These are phyloP conservation scores for Peromyscus polionotus DNA, from an alignment of 2,113 vertebrate genomes.

Conservation along the genomic window DNA sequence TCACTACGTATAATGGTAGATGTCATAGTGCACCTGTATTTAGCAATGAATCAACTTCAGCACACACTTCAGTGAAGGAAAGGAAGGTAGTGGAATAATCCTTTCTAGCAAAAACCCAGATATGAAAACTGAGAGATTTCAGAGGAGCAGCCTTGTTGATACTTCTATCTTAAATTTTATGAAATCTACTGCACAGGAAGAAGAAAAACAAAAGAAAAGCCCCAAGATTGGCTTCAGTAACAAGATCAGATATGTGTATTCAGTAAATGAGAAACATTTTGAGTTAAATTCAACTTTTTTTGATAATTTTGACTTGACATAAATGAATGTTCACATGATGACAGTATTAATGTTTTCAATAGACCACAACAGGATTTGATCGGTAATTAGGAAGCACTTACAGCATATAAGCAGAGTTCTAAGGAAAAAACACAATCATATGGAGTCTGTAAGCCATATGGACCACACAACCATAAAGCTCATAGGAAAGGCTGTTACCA, in stretches of 20 bases:
- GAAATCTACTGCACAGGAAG: not conserved
- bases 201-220: not conserved
- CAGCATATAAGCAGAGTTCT: not conserved
- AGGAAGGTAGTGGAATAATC: not conserved
- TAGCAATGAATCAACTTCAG: not conserved
- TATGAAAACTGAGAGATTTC: not conserved
- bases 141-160: not conserved
- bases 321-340: conserved; percentile 4
- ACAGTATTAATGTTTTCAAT: conserved; percentile 52
- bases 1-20: conserved; percentile 17
- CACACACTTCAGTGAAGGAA: not conserved
- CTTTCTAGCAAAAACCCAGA: conserved; percentile 1
- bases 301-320: conserved; percentile 37
- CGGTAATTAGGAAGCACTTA: conserved; percentile 62
- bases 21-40: not conserved
- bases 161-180: not conserved
- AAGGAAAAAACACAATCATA: conserved; percentile 57
- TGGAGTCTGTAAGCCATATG: conserved; percentile 32
- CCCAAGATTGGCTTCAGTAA: not conserved
- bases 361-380: conserved; percentile 46
- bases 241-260: not conserved
- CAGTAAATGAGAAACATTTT: conserved; percentile 20
- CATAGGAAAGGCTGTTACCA: not conserved
- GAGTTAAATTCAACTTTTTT: not conserved
- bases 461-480: conserved; percentile 24